Conservation (phyloP, 2,797 vertebrate genomes). For the Podarcis lilfordi region DNA sequence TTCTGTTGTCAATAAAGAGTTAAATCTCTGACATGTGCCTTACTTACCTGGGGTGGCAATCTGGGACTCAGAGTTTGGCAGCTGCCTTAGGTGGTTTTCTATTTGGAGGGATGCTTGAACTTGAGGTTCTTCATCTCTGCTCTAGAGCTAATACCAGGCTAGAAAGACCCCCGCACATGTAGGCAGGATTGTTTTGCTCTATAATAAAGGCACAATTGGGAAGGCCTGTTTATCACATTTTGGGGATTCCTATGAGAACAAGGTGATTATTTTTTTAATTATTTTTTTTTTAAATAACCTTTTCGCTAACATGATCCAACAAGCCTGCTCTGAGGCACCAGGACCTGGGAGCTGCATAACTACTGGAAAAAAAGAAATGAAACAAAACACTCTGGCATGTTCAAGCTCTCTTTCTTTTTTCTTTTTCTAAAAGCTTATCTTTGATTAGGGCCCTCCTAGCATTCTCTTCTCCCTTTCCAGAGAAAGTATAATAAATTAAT, state of each 20-base stretch:
- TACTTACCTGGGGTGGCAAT: no score
- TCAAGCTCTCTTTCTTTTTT: neutral
- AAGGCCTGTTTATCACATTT: neutral
- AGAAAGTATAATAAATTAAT: slow-evolving; percentile 39
- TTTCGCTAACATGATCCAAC: neutral
- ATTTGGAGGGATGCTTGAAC: no score
- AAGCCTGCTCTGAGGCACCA: no score
- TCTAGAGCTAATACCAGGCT: no score
- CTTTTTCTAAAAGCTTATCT: neutral
- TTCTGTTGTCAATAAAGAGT: no score
- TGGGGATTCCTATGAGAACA: neutral
- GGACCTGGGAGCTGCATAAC: neutral
- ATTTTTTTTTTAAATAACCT: no score
- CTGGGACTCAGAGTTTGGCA: no score
- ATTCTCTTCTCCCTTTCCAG: neutral
- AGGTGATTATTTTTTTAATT: no score
- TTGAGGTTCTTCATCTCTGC: no score
- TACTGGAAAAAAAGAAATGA: neutral
- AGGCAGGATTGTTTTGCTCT: neutral
- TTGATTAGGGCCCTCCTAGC: neutral
- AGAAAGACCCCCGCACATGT: no score
- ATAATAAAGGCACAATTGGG: neutral
- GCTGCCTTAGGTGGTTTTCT: no score
- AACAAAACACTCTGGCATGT: neutral
- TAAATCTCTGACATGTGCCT: no score